Conservation (phyloP, 2,113 vertebrate genomes). For the Fregetta grallaria region DNA sequence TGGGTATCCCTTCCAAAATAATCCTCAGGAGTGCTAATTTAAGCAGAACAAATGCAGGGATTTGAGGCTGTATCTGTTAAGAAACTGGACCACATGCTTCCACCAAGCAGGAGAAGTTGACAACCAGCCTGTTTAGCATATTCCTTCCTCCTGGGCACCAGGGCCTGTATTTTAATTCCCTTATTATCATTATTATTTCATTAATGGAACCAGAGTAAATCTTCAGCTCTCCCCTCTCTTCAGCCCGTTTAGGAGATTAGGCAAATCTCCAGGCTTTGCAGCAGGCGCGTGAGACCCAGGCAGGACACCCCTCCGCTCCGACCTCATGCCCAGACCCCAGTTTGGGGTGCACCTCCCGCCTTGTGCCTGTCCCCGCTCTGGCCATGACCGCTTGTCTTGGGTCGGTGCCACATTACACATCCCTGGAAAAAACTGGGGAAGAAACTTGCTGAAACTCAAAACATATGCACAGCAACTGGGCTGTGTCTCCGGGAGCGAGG, state of each 20-base stretch:
- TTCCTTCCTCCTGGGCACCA: not conserved
- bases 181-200: not conserved
- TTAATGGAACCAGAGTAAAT: not conserved
- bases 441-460: not conserved
- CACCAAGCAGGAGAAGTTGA: not conserved
- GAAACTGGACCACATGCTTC: not conserved
- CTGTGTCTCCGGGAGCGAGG: accelerated
- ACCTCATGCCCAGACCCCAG: accelerated
- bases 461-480: accelerated
- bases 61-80: not conserved
- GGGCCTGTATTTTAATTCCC: not conserved
- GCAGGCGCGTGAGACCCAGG: accelerated
- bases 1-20: not conserved
- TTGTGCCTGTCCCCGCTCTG: not conserved
- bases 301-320: not conserved
- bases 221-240: not conserved
- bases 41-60: not conserved
- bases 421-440: not conserved
- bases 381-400: accelerated
- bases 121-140: not conserved
- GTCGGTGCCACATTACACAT: not conserved
- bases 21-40: not conserved
- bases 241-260: not conserved
- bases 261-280: not conserved
- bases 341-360: not conserved